A percentile compares a stretch with the other conserved stretches of the same genome.
Evolutionary conservation across 2,797 vertebrate species (phyloP).

Genomic region (Crax fasciolata): DNA sequence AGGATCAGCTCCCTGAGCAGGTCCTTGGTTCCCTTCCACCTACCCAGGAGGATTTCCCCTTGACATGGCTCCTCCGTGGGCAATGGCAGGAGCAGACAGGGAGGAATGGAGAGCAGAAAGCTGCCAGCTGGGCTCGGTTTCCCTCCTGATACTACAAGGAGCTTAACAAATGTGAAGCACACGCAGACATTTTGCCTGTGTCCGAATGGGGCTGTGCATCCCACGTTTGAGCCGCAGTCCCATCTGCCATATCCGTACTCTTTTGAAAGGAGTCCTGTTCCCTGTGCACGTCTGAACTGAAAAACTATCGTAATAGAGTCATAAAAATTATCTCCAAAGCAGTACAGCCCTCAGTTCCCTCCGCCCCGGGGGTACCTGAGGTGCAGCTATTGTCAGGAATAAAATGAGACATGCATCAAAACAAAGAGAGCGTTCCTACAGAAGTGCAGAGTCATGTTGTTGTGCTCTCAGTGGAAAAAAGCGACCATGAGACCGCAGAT

Average conservation of each 20-base stretch:
- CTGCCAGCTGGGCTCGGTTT: background rate
- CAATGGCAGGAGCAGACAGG: background rate
- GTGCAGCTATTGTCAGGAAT: conserved; percentile 14
- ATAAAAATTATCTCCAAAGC: conserved; percentile 6
- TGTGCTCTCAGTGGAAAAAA: background rate
- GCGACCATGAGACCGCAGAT: background rate
- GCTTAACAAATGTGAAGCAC: background rate
- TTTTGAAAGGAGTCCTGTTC: background rate
- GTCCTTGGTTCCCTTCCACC: background rate
- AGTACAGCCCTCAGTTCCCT: background rate
- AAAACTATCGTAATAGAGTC: background rate
- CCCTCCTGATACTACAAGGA: background rate
- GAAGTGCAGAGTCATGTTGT: conserved; percentile 52
- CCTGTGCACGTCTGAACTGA: background rate
- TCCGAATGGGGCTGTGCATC: fast-evolving
- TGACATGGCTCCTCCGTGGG: background rate
- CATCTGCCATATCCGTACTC: conserved; percentile 16
- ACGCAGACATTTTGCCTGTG: background rate
- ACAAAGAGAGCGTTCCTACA: background rate
- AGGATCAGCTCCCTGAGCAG: background rate
- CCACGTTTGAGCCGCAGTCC: fast-evolving
- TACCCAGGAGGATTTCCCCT: background rate
- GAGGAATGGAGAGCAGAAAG: background rate
- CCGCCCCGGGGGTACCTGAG: background rate
- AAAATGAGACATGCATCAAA: conserved; percentile 32